Base-by-base conservation (phyloP, 1,140 invertebrate genomes). In the Pseudomyrmex sp. region DNA sequence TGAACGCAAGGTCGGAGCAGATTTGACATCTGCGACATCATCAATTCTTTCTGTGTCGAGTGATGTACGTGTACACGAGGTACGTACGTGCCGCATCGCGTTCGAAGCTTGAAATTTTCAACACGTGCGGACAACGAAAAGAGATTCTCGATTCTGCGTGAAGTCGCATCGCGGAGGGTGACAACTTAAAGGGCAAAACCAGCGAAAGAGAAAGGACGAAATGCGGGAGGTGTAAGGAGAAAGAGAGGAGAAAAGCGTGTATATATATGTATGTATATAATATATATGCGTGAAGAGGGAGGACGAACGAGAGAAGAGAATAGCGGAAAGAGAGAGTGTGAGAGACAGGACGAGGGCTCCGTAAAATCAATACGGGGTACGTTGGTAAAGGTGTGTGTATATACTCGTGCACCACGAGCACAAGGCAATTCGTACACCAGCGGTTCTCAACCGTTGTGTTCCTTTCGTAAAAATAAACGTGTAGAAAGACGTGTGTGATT, bases 301-400 rank as follows among this genome's bases (percentile, higher is more conserved):
- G 73, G 23, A 20, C 23, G n/a, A 54, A 20, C 46, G 44, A 72
- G 77, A 74, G 76, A 80, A 61, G 35, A 62, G 54, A 70, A 85
- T 35, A 83, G 72, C 13, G n/a, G 20, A 23, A 44, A 1, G 44
- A 20, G 58, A 62, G 50, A 75, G 70, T 52, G 77, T 75, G n/a
- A 61, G 85, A 79, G 52, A 77, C 72, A 46, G 75, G 76, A 54
- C 23, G 61, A 83, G 79, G n/a, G 82, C 77, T 80, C 65, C 26
- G 86, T 90, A 90, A 90, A 90, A 90, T 88, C 88, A 88, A 89
- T 89, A 88, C 89, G 82, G 18, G 68, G 59, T 70, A 87, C 82
- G 87, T 82, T 84, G 73, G 85, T 69, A 76, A 75, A 91, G 58
- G 85, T 89, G 83, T 83, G 85, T 89, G 83, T 83, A 89, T 89